Evolutionary conservation across 2,888 invertebrate species (phyloP), one percentile per base, ranked within the genome.

Genomic region (Hyles lineata): DNA sequence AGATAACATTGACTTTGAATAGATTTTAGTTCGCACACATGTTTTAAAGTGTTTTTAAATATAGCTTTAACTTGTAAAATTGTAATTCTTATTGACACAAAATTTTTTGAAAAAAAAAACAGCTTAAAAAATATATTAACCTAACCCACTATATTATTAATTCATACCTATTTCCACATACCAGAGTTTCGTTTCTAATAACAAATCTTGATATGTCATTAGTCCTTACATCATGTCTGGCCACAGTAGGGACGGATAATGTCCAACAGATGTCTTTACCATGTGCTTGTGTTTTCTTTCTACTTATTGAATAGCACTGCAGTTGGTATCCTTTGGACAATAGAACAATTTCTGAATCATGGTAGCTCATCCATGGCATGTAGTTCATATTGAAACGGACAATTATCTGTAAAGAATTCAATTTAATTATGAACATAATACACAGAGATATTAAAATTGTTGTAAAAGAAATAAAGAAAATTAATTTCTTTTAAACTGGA

Each of bases 191-290:
- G 70, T 88, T 83, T 79, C 85, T 91, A 5, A 91, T 72, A 9
- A 91, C 76, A 86, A 94, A 94, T 87, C 93, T 87, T 72, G 93
- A 92, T 76, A 94, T 90, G 78, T 94, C 94, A 89, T 93, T 91
- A 23, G 92, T 94, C 58, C 93, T 85, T 59, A 90, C 83, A 82
- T 92, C 94, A 82, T 85, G 76, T 75, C 92, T 85, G 70, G 77
- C 76, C 9, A 90, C 82, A 74, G 79, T 89, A 3, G 93, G 93
- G 11, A 93, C 90, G 67, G 88, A 79, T 71, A 90, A 9, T 71
- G 78, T 86, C 94, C 94, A 94, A 19, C 79, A 74, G 1, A 75
- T 21, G 4, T 76, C 77, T 72, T 79, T 85, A 75, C 84, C 82
- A 73, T 81, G 76, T 72, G 87, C 88, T 59, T 86, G 63, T 19